These are phyloP conservation scores for Pristionchus arcanus DNA, from an alignment of 2,888 invertebrate genomes.

Conservation along the genomic window DNA sequence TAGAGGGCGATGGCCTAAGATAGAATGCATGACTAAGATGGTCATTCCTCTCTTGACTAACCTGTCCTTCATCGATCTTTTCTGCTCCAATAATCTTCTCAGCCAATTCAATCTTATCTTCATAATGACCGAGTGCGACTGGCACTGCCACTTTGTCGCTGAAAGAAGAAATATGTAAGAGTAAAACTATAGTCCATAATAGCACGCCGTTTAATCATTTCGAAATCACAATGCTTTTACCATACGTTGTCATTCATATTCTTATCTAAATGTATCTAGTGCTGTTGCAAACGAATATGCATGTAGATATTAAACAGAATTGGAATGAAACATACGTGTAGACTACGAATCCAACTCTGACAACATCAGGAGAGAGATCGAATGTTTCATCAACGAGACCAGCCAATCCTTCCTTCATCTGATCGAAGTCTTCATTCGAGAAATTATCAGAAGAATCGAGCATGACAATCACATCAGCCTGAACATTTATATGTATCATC, in stretches of 20 bases:
- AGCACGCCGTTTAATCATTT: background rate
- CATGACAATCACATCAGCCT: conserved; percentile 75
- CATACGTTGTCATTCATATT: no score
- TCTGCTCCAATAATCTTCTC: conserved; percentile 74
- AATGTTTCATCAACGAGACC: conserved; percentile 76
- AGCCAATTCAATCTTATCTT: conserved; percentile 77
- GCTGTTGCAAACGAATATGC: no score
- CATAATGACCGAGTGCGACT: conserved; percentile 78
- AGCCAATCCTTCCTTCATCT: conserved; percentile 74
- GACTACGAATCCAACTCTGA: conserved; percentile 75
- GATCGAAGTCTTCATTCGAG: conserved; percentile 69
- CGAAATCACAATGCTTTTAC: no score
- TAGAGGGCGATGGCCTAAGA: conserved; percentile 73
- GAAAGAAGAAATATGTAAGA: conserved; percentile 51
- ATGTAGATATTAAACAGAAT: no score
- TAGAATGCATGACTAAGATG: background rate
- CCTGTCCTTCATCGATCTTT: conserved; percentile 68
- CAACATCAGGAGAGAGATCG: conserved; percentile 77
- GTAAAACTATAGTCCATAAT: no score
- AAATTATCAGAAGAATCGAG: conserved; percentile 78
- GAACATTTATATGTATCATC: background rate
- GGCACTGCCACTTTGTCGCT: conserved; percentile 78
- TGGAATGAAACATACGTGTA: conserved; percentile 66
- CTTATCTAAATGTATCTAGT: no score
- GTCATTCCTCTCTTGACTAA: conserved; percentile 57